These are phyloP conservation scores for Anagrus nilaparvatae DNA, from an alignment of 1,140 invertebrate genomes.

Conservation along the genomic window DNA sequence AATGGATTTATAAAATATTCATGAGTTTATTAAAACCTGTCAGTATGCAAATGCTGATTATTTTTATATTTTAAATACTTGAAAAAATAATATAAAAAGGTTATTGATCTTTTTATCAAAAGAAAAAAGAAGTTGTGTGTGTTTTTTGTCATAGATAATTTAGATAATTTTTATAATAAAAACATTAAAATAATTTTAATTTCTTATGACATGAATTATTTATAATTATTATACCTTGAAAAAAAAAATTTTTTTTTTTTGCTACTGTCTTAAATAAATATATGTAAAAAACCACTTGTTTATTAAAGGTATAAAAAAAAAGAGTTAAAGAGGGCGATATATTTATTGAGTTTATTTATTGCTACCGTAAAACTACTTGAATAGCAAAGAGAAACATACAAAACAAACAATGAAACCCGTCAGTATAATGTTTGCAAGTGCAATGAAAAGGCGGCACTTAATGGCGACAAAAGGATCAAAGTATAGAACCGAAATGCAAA, in stretches of 20 bases:
- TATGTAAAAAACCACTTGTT: no score
- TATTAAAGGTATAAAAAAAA: not conserved
- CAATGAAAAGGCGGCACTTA: constrained; percentile 16
- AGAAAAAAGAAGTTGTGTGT: no score
- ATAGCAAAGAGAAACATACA: constrained; percentile 11
- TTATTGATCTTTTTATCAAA: no score
- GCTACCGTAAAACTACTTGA: constrained; percentile 14
- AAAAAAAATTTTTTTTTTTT: no score
- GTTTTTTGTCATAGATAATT: no score
- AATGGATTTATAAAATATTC: constrained; percentile 45
- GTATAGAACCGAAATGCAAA: constrained; percentile 23
- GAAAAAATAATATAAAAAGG: no score
- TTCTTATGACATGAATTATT: no score
- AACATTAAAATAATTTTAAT: no score
- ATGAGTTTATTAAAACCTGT: constrained; percentile 45
- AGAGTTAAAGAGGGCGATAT: constrained; percentile 10
- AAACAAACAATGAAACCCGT: constrained; percentile 15
- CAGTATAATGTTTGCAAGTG: constrained; percentile 10
- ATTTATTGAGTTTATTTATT: constrained; percentile 17
- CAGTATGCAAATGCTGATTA: constrained; percentile 44
- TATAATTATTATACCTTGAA: no score
- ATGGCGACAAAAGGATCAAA: constrained; percentile 21
- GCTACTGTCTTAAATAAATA: no score
- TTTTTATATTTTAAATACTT: no score
- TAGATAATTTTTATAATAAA: no score